Conservation (phyloP, 2,113 vertebrate genomes). For the Ctenodactylus gundi region DNA sequence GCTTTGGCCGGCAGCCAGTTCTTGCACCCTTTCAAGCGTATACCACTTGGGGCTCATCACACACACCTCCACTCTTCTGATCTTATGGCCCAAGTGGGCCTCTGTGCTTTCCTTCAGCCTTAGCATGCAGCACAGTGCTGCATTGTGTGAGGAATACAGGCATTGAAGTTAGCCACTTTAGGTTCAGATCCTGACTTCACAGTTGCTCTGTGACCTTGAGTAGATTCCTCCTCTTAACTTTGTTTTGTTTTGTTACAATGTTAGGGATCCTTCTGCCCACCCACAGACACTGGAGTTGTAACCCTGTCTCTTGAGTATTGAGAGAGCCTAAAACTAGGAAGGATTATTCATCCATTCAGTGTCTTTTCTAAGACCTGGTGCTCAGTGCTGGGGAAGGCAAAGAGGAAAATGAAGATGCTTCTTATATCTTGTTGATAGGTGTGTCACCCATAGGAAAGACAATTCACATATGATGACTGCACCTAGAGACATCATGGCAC, state of each 20-base stretch:
- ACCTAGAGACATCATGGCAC: neutral
- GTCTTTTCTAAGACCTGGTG: neutral
- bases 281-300: neutral
- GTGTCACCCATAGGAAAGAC: neutral
- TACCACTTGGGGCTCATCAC: neutral
- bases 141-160: neutral
- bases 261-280: too few species aligned
- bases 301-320: neutral
- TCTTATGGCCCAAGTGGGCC: neutral
- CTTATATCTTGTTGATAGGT: fast-evolving
- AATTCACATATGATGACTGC: neutral
- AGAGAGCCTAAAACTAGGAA: neutral
- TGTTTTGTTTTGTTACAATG: neutral
- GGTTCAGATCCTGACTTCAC: neutral
- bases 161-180: neutral
- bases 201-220: neutral
- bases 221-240: neutral
- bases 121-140: neutral
- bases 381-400: neutral
- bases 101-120: neutral
- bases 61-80: neutral
- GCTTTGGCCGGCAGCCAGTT: neutral
- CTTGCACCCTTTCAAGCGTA: neutral
- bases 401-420: neutral
- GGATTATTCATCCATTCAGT: neutral